These are phyloP conservation scores for Bryconaethiops microstoma DNA, from an alignment of 2,797 vertebrate species.

Conservation along the genomic window DNA sequence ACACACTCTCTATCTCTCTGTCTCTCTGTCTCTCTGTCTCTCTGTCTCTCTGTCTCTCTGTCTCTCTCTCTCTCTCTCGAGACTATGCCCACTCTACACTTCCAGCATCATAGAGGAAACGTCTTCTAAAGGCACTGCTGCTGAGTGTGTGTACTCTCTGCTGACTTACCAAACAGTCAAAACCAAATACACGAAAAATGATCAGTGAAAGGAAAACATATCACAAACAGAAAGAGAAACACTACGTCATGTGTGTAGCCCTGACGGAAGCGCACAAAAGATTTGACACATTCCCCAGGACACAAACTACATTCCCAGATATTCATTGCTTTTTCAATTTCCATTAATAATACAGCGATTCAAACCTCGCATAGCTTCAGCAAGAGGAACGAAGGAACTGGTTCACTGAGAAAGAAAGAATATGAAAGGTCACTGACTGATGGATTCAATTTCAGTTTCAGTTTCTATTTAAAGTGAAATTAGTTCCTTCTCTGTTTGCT, in stretches of 20 bases:
- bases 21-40: background rate
- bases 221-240: too few relatives aligned
- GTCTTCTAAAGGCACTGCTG: background rate
- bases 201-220: too few relatives aligned
- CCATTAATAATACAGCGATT: constrained; percentile 40
- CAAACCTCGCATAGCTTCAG: constrained; percentile 18
- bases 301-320: constrained; percentile 14
- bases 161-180: background rate
- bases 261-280: background rate
- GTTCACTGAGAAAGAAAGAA: constrained; percentile 24
- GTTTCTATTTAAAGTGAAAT: constrained; percentile 23
- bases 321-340: constrained; percentile 28
- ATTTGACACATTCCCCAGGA: background rate
- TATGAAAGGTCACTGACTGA: constrained; percentile 42
- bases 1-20: background rate
- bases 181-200: background rate
- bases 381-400: constrained; percentile 22
- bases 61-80: background rate
- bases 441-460: constrained; percentile 40
- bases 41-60: background rate
- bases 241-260: background rate
- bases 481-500: background rate
- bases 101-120: background rate
- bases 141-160: too few relatives aligned
- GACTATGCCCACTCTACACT: background rate